Percentiles rank a stretch among this genome's conserved stretches.
These are phyloP conservation scores for Linepithema humile DNA, from an alignment of 1,140 invertebrate species.

Conservation along the genomic window DNA sequence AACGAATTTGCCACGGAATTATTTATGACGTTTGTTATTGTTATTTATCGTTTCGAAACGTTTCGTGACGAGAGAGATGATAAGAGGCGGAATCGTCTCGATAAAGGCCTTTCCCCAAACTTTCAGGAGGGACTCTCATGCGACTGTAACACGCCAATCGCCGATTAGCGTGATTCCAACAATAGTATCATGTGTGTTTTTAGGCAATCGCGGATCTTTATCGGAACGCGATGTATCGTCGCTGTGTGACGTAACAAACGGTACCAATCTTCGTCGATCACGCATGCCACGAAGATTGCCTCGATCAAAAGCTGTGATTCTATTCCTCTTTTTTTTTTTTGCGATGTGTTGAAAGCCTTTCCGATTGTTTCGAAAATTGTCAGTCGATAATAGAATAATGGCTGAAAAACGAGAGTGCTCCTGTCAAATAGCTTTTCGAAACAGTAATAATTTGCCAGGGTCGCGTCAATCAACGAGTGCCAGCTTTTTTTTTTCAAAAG, in stretches of 20 bases:
- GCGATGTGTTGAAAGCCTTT: neutral
- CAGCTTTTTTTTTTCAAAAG: neutral
- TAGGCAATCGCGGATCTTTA: neutral
- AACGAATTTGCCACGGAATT: neutral
- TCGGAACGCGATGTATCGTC: neutral
- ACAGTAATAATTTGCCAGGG: neutral
- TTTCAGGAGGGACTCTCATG: neutral
- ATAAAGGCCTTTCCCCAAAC: neutral
- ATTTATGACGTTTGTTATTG: neutral
- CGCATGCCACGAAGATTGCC: neutral
- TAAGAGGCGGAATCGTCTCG: neutral
- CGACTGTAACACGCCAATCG: neutral
- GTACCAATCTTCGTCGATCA: neutral
- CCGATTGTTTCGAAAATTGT: neutral
- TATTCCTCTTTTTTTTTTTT: neutral
- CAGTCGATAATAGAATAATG: neutral
- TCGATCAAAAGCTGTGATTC: neutral
- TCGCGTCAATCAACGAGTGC: neutral
- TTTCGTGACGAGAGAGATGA: neutral
- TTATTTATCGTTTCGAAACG: neutral
- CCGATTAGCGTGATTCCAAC: conserved; percentile 6
- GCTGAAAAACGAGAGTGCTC: neutral
- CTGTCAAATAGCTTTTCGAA: neutral
- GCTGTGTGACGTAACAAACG: neutral
- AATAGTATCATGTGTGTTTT: conserved; percentile 3